Evolutionary conservation across 2,797 vertebrate species (phyloP).

Genomic region (Furcifer pardalis): DNA sequence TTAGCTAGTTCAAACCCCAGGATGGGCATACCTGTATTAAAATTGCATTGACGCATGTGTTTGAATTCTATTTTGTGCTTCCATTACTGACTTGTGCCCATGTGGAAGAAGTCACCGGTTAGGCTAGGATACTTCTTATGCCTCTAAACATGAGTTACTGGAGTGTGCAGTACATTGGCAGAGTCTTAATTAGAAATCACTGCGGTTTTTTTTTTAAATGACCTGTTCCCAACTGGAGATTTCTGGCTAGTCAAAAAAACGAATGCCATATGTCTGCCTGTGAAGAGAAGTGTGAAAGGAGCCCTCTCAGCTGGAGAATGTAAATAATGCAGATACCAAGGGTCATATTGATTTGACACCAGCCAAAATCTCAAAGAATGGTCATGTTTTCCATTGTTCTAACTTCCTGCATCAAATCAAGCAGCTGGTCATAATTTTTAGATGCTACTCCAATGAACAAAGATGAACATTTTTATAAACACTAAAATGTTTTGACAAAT

Average conservation of each 20-base stretch:
- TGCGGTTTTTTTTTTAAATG: slow-evolving; percentile 56
- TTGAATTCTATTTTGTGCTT: not conserved
- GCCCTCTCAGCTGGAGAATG: slow-evolving; percentile 42
- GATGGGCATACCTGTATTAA: not conserved
- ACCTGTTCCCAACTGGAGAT: slow-evolving; percentile 48
- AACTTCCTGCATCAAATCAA: slow-evolving; percentile 28
- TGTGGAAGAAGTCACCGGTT: not conserved
- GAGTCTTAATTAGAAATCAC: slow-evolving; percentile 63
- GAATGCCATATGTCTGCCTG: slow-evolving; percentile 57
- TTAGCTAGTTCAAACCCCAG: not conserved
- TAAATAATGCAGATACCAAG: slow-evolving; percentile 34
- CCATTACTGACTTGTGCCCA: not conserved
- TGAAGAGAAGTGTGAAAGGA: slow-evolving; percentile 33
- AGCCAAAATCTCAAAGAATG: slow-evolving; percentile 2
- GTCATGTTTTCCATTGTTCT: slow-evolving; percentile 5
- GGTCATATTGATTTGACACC: slow-evolving; percentile 47
- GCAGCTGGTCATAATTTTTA: not conserved
- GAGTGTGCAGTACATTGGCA: slow-evolving; percentile 46
- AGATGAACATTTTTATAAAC: not conserved
- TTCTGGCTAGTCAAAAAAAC: slow-evolving; percentile 41
- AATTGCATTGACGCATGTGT: not conserved
- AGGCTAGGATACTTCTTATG: slow-evolving; percentile 29
- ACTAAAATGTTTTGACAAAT: not conserved
- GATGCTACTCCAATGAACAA: not conserved
- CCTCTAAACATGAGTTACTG: slow-evolving; percentile 47